Evolutionary conservation across 2,888 invertebrate species (phyloP).

Genomic region (Conops quadrifasciatus): DNA sequence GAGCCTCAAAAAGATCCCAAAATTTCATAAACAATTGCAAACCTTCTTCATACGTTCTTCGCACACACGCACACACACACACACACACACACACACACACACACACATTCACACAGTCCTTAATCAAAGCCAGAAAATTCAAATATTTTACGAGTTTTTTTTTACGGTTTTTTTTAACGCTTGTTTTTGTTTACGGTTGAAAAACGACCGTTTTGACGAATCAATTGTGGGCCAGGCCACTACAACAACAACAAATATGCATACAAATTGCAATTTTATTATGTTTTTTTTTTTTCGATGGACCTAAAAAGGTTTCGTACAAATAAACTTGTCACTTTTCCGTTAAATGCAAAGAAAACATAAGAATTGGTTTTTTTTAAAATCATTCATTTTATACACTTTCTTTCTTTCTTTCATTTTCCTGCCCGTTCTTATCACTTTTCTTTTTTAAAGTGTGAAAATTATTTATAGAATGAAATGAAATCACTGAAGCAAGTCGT

Average conservation of each 20-base stretch:
- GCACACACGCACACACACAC: no score
- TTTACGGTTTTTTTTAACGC: slow-evolving; percentile 29
- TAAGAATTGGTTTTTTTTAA: slow-evolving; percentile 54
- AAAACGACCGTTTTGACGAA: slow-evolving; percentile 60
- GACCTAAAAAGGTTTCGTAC: background rate
- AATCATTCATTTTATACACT: no score
- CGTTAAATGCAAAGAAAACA: slow-evolving; percentile 63
- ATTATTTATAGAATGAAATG: slow-evolving; percentile 43
- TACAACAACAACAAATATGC: slow-evolving; percentile 45
- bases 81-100: no score
- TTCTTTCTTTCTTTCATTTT: no score
- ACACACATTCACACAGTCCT: background rate
- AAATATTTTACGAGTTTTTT: background rate
- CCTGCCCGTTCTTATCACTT: background rate
- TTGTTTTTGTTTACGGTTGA: slow-evolving; percentile 4
- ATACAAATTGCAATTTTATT: slow-evolving; percentile 53
- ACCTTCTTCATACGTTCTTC: background rate
- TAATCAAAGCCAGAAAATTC: slow-evolving; percentile 29
- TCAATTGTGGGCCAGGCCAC: slow-evolving; percentile 49
- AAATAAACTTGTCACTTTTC: slow-evolving; percentile 1
- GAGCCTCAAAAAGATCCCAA: background rate
- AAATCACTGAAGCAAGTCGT: slow-evolving; percentile 11
- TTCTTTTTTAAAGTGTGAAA: slow-evolving; percentile 36
- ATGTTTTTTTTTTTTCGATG: background rate
- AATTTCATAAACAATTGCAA: slow-evolving; percentile 1